Evolutionary conservation across 2,113 vertebrate species (phyloP).

Genomic region (Megaceryle torquata): DNA sequence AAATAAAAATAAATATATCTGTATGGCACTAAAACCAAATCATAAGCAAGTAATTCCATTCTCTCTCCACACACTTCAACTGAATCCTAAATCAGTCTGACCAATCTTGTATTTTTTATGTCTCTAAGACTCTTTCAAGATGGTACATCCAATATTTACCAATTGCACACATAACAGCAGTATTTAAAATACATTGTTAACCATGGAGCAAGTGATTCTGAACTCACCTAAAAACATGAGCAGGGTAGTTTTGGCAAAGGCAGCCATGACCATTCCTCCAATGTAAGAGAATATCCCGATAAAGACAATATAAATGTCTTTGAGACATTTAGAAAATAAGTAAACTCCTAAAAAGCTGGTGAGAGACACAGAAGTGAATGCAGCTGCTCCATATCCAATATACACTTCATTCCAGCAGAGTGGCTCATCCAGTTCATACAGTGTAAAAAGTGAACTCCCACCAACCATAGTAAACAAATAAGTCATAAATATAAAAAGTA

Average conservation of each 20-base stretch:
- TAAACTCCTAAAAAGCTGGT: slow-evolving; percentile 87
- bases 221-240: slow-evolving; percentile 92
- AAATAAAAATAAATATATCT: not conserved
- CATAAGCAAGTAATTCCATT: not conserved
- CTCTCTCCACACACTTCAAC: not conserved
- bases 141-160: not conserved
- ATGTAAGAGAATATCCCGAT: slow-evolving; percentile 85
- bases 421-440: slow-evolving; percentile 89
- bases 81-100: not conserved
- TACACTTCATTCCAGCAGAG: slow-evolving; percentile 94
- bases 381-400: slow-evolving; percentile 89
- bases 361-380: slow-evolving; percentile 80
- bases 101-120: not conserved
- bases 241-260: slow-evolving; percentile 87
- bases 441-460: slow-evolving; percentile 74
- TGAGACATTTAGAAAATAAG: slow-evolving; percentile 80
- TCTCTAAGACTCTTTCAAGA: not conserved
- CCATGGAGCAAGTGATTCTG: not conserved
- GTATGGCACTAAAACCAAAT: not conserved
- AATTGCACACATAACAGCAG: not conserved
- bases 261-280: slow-evolving; percentile 76
- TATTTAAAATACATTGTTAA: not conserved
- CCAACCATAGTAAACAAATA: slow-evolving; percentile 80
- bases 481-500: slow-evolving; percentile 80
- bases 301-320: slow-evolving; percentile 80